Percentiles rank a stretch among this genome's conserved stretches.
phyloP scores from a whole-genome alignment of 2,113 vertebrate genomes.

The Piprites chloris region DNA sequence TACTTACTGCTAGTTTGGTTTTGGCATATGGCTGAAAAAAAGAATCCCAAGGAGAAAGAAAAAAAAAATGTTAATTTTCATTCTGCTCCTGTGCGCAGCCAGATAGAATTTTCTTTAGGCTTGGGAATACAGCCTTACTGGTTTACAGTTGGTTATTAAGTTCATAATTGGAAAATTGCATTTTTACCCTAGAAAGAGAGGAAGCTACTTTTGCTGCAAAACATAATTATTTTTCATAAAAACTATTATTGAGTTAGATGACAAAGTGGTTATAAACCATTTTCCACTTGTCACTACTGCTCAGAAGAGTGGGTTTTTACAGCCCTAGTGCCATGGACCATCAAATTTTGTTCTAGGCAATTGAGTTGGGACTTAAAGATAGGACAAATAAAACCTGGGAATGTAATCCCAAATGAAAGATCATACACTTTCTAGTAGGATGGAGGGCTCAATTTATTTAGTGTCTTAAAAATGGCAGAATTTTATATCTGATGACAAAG shows the following conservation, averaged over 20 bases:
- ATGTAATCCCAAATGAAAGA: slow-evolving; percentile 1
- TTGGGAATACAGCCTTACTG: slow-evolving; percentile 17
- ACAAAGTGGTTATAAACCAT: slow-evolving; percentile 3
- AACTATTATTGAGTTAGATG: slow-evolving; percentile 3
- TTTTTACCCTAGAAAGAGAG: slow-evolving; percentile 22
- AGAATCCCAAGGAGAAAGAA: background rate
- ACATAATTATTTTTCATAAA: slow-evolving; percentile 48
- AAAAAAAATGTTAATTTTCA: background rate
- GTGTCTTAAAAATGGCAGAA: slow-evolving; percentile 16
- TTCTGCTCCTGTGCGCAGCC: background rate
- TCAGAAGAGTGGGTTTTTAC: background rate
- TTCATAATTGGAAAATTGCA: slow-evolving; percentile 42
- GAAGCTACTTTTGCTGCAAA: slow-evolving; percentile 51
- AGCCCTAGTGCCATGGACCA: background rate
- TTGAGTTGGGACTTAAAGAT: background rate
- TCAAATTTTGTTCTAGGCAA: slow-evolving; percentile 7
- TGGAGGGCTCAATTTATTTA: slow-evolving; percentile 24
- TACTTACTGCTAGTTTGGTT: background rate
- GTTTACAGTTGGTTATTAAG: slow-evolving; percentile 32
- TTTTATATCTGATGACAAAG: slow-evolving; percentile 17
- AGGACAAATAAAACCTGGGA: slow-evolving; percentile 20
- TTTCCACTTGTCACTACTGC: slow-evolving; percentile 19
- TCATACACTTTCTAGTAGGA: background rate
- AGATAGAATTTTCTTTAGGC: slow-evolving; percentile 18
- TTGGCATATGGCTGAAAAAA: background rate